phyloP scores from a whole-genome alignment of 2,113 vertebrate species.

The Hydropotes inermis region DNA sequence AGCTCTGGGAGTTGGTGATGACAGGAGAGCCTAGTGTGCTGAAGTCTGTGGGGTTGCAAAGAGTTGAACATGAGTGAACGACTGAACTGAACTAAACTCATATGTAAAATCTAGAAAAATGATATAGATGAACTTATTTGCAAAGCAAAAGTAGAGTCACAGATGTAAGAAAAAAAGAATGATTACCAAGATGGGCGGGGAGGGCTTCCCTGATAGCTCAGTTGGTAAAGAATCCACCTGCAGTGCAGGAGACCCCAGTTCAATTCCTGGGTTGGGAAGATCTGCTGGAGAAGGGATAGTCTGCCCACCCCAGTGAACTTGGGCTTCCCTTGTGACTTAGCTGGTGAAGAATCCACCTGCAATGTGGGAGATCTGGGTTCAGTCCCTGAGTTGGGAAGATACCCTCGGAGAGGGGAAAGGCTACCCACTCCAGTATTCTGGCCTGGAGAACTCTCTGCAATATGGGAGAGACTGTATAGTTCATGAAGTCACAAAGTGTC shows the following conservation, averaged over 20 bases:
- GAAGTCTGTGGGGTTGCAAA: neutral
- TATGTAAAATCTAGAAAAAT: neutral
- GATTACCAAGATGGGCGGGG: neutral
- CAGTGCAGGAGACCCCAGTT: neutral
- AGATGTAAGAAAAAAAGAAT: neutral
- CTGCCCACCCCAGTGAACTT: neutral
- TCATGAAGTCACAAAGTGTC: neutral
- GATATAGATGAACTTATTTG: neutral
- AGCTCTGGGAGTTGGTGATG: neutral
- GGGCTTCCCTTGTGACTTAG: neutral
- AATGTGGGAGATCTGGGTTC: neutral
- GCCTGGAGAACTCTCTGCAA: neutral
- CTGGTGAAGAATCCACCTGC: neutral
- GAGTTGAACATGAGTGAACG: neutral
- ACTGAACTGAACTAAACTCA: neutral
- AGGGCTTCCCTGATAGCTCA: neutral
- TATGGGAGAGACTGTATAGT: too few relatives aligned
- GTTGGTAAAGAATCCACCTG: neutral
- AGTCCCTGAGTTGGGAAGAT: neutral
- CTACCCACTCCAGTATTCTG: neutral
- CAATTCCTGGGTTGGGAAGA: neutral
- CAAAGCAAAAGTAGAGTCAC: neutral
- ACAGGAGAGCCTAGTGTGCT: neutral
- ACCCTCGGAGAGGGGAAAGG: neutral
- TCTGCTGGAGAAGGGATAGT: neutral